Percentiles rank a stretch among this genome's conserved stretches.
These are phyloP conservation scores for Brachionus paranguensis DNA, from an alignment of 1,140 invertebrate genomes.

Conservation along the genomic window DNA sequence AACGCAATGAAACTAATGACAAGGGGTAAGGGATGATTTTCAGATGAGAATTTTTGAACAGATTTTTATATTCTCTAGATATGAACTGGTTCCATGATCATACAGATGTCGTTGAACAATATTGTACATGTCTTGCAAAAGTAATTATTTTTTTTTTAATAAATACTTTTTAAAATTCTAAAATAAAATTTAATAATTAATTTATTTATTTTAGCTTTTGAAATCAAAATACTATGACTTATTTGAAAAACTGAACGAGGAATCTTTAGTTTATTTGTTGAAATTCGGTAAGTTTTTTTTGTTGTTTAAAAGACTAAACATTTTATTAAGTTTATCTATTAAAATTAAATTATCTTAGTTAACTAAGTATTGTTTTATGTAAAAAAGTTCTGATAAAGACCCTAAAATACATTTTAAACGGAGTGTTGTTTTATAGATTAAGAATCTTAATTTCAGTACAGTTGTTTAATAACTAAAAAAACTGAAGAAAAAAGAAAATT, in stretches of 20 bases:
- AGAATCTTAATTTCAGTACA: too few relatives aligned
- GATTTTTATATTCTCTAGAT: neutral
- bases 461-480: too few relatives aligned
- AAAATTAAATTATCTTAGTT: too few relatives aligned
- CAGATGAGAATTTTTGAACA: neutral
- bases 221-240: slow-evolving; percentile 39
- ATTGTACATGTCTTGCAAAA: slow-evolving; percentile 30
- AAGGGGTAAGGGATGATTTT: neutral
- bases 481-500: too few relatives aligned
- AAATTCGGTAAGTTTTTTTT: slow-evolving; percentile 15
- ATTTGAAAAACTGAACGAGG: slow-evolving; percentile 23
- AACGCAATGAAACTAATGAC: slow-evolving; percentile 36
- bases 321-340: too few relatives aligned
- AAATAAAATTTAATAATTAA: neutral
- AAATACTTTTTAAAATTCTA: too few relatives aligned
- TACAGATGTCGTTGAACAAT: slow-evolving; percentile 38
- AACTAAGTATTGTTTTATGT: too few relatives aligned
- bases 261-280: slow-evolving; percentile 15
- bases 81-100: slow-evolving; percentile 40
- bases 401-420: too few relatives aligned
- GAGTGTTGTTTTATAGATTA: too few relatives aligned
- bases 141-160: neutral
- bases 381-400: too few relatives aligned
- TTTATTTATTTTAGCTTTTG: neutral
- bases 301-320: too few relatives aligned